These are phyloP conservation scores for Musca vetustissima DNA, from an alignment of 1,140 invertebrate species.

Conservation along the genomic window DNA sequence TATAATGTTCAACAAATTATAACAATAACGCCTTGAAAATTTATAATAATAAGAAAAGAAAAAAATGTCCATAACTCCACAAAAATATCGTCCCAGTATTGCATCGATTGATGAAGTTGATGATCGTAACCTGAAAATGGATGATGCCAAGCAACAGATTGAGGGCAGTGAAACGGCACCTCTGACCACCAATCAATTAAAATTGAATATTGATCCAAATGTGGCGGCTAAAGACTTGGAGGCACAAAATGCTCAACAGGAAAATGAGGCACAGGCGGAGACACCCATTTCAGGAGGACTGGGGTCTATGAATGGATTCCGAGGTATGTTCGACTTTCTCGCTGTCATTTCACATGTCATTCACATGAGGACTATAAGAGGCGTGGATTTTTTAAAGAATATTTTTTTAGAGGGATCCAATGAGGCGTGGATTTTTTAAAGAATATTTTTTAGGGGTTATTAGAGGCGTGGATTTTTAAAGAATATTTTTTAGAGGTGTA, in stretches of 20 bases:
- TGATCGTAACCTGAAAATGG: conserved; percentile 45
- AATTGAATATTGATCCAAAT: conserved; percentile 46
- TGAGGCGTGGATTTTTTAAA: too few relatives aligned
- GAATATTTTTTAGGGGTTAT: too few relatives aligned
- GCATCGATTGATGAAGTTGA: conserved; percentile 52
- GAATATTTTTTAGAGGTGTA: too few relatives aligned
- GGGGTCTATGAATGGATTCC: conserved; percentile 46
- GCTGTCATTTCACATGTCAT: neutral
- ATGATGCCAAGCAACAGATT: conserved; percentile 41
- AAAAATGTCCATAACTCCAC: too few relatives aligned
- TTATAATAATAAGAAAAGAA: too few relatives aligned
- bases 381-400: too few relatives aligned
- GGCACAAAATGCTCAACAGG: conserved; percentile 32
- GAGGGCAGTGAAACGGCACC: conserved; percentile 52
- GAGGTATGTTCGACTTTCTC: conserved; percentile 36
- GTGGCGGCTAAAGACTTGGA: conserved; percentile 45
- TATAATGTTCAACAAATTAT: too few relatives aligned
- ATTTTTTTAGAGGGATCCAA: too few relatives aligned
- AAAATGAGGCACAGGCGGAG: conserved; percentile 15
- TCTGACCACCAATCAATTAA: conserved; percentile 50
- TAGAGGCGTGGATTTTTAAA: too few relatives aligned
- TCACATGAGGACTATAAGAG: too few relatives aligned
- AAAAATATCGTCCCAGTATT: conserved; percentile 50
- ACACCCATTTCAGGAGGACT: conserved; percentile 32
- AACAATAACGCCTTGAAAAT: too few relatives aligned